Evolutionary conservation across 2,888 invertebrate genomes (phyloP).

Genomic region (Protodeltote pygarga): DNA sequence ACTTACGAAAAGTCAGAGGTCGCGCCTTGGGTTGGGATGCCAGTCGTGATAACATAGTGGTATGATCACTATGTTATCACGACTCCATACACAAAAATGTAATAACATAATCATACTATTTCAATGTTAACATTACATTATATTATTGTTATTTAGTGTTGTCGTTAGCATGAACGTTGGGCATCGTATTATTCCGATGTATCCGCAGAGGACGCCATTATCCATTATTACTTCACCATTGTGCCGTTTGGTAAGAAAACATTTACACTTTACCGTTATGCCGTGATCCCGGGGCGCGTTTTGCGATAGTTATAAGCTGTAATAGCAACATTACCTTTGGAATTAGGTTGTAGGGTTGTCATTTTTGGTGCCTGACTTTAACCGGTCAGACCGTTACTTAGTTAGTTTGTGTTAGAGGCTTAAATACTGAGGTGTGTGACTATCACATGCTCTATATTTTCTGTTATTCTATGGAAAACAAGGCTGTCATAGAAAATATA

Average conservation of each 20-base stretch:
- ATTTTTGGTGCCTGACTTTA: slow-evolving; percentile 7
- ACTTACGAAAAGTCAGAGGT: too few species aligned
- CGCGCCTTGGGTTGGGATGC: too few species aligned
- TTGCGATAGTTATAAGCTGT: slow-evolving; percentile 29
- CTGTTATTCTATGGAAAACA: too few species aligned
- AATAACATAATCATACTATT: slow-evolving; percentile 33
- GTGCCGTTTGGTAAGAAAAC: slow-evolving; percentile 39
- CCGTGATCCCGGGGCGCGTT: slow-evolving; percentile 16
- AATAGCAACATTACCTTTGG: slow-evolving; percentile 31
- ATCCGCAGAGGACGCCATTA: slow-evolving; percentile 26
- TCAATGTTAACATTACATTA: slow-evolving; percentile 22
- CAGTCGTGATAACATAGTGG: too few species aligned
- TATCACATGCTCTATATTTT: too few species aligned
- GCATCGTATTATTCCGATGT: slow-evolving; percentile 31
- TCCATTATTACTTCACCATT: slow-evolving; percentile 32
- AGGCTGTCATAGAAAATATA: too few species aligned
- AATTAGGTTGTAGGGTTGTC: slow-evolving; percentile 33
- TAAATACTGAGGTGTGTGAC: background rate
- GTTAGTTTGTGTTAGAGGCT: background rate
- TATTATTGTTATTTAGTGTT: slow-evolving; percentile 32
- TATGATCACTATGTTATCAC: too few species aligned
- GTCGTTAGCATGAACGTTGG: slow-evolving; percentile 22
- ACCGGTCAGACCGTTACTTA: background rate
- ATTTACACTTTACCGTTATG: slow-evolving; percentile 38
- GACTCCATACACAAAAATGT: too few species aligned